These are phyloP conservation scores for Rhagonycha lutea DNA, from an alignment of 2,888 invertebrate genomes.

Conservation along the genomic window DNA sequence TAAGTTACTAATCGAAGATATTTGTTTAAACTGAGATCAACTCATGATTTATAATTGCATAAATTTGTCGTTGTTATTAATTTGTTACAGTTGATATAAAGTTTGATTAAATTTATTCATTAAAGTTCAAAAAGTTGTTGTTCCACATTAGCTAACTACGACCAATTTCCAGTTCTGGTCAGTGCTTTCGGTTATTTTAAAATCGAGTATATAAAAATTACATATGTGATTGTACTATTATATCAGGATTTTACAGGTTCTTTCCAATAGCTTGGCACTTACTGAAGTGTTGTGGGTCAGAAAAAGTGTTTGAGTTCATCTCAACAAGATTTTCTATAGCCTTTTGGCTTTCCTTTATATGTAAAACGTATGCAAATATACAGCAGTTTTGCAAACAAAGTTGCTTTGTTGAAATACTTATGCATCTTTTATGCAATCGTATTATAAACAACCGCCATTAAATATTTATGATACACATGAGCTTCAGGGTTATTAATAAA, in stretches of 20 bases:
- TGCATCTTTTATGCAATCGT: not conserved
- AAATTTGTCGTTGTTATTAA: not conserved
- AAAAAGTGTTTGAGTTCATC: constrained; percentile 3
- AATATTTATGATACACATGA: not conserved
- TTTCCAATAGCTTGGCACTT: constrained; percentile 9
- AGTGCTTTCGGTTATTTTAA: constrained; percentile 38
- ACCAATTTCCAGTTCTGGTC: constrained; percentile 37
- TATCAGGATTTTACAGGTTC: constrained; percentile 31
- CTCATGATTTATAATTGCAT: not conserved
- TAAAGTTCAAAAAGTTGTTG: not conserved
- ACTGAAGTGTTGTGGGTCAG: constrained; percentile 6
- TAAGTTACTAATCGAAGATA: constrained; percentile 16
- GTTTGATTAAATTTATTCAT: not conserved
- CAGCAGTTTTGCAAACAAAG: constrained; percentile 6
- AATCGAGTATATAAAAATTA: constrained; percentile 40
- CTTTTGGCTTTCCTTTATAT: not conserved
- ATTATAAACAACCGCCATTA: not conserved
- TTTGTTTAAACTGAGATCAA: constrained; percentile 17
- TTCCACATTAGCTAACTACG: constrained; percentile 9
- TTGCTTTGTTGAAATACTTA: constrained; percentile 1
- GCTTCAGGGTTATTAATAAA: not conserved
- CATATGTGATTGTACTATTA: constrained; percentile 46
- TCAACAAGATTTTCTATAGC: constrained; percentile 9
- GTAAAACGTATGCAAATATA: constrained; percentile 5
- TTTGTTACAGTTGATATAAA: not conserved